Percentiles rank a stretch among this genome's conserved stretches.
Conservation (phyloP, 2,113 vertebrate species). For the Penelope pileata region DNA sequence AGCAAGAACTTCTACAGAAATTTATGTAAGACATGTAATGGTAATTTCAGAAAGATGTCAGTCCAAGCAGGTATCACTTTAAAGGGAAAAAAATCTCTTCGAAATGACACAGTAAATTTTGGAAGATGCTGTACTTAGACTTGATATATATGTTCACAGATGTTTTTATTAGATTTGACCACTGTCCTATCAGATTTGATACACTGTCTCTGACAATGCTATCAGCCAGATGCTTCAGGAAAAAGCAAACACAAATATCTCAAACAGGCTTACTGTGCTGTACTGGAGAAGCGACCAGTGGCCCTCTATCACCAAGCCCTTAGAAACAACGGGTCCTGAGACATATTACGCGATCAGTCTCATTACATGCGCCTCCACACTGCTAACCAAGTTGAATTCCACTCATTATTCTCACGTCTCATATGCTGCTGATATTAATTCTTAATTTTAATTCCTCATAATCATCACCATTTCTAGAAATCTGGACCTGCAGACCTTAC, state of each 20-base stretch:
- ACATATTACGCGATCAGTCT: not conserved
- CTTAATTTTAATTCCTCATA: not conserved
- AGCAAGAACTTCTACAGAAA: not conserved
- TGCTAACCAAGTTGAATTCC: not conserved
- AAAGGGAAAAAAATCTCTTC: not conserved
- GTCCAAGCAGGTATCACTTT: not conserved
- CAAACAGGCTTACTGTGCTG: not conserved
- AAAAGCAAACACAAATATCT: not conserved
- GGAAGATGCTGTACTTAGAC: not conserved
- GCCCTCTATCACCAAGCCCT: rapidly evolving
- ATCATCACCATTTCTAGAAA: not conserved
- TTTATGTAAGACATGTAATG: not conserved
- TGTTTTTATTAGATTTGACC: not conserved
- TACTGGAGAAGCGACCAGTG: not conserved
- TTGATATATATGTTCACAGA: not conserved
- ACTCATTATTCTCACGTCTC: not conserved
- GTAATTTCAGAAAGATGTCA: not conserved
- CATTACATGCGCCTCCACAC: not conserved
- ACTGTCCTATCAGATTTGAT: not conserved
- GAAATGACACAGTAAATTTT: not conserved
- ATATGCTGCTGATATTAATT: not conserved
- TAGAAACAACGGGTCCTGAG: not conserved
- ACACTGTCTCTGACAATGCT: not conserved
- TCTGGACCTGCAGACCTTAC: not conserved
- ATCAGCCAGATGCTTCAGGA: not conserved